A percentile compares a stretch with the other conserved stretches of the same genome.
Evolutionary conservation across 2,888 invertebrate species (phyloP).

Genomic region (Scaptomyza polygonia): DNA sequence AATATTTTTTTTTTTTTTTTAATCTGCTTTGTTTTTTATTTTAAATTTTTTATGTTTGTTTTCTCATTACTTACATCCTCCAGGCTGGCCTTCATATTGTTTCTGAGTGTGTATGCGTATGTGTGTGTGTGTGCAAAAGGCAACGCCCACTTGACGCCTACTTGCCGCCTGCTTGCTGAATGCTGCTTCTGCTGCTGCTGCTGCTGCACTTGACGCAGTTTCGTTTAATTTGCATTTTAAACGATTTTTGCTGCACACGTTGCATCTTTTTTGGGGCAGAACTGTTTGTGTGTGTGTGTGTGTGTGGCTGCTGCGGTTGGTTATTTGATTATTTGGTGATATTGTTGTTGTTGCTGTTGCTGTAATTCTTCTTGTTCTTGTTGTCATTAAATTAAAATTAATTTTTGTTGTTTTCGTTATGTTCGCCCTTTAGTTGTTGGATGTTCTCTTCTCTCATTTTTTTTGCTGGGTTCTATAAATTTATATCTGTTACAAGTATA

Average conservation of each 20-base stretch:
- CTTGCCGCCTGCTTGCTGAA: slow-evolving; percentile 20
- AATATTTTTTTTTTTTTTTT: slow-evolving; percentile 25
- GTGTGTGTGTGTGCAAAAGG: slow-evolving; percentile 31
- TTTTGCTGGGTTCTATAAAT: slow-evolving; percentile 46
- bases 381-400: slow-evolving; percentile 75
- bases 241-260: slow-evolving; percentile 79
- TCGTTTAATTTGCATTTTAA: slow-evolving; percentile 78
- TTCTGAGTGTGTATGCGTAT: neutral
- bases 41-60: slow-evolving; percentile 27
- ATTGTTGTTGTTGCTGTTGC: slow-evolving; percentile 45
- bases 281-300: neutral
- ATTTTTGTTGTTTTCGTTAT: slow-evolving; percentile 60
- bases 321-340: slow-evolving; percentile 56
- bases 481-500: slow-evolving; percentile 27
- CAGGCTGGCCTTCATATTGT: slow-evolving; percentile 47
- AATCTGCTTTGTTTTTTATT: slow-evolving; percentile 10
- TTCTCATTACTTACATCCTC: slow-evolving; percentile 69
- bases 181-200: slow-evolving; percentile 47
- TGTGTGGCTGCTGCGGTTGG: slow-evolving; percentile 45
- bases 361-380: slow-evolving; percentile 43
- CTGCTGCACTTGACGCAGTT: slow-evolving; percentile 58
- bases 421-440: slow-evolving; percentile 43
- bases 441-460: slow-evolving; percentile 6
- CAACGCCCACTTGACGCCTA: slow-evolving; percentile 47
- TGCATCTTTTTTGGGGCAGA: slow-evolving; percentile 63